Conservation (phyloP, 2,888 invertebrate genomes). For the Mechanitis mazaeus region DNA sequence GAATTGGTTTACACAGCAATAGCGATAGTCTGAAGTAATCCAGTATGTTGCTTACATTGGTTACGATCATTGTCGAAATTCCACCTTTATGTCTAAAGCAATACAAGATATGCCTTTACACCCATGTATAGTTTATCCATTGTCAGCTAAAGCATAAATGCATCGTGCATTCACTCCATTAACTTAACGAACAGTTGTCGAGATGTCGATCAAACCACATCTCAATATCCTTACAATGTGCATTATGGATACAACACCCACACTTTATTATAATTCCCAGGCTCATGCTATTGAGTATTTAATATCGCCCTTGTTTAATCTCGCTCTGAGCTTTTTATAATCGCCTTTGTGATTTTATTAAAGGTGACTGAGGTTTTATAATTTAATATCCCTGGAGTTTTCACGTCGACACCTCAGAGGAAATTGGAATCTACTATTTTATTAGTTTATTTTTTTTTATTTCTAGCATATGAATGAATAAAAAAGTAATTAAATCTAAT, state of each 20-base stretch:
- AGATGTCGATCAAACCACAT: constrained; percentile 73
- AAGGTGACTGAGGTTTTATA: constrained; percentile 19
- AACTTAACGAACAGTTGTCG: constrained; percentile 75
- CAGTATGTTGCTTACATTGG: too few relatives aligned
- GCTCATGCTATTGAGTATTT: constrained; percentile 46
- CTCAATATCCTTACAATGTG: constrained; percentile 58
- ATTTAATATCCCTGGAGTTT: constrained; percentile 21
- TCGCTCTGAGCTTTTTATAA: constrained; percentile 25
- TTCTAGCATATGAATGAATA: constrained; percentile 2
- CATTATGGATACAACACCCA: constrained; percentile 68
- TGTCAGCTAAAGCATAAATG: constrained; percentile 52
- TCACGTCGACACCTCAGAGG: constrained; percentile 9
- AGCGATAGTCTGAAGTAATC: constrained; percentile 32
- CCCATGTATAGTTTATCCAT: constrained; percentile 32
- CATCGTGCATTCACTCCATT: constrained; percentile 63
- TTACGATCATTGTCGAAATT: neutral
- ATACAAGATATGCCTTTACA: constrained; percentile 4
- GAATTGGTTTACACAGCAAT: constrained; percentile 30
- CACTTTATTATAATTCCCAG: constrained; percentile 56
- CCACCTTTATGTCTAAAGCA: neutral
- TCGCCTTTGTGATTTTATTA: constrained; percentile 24
- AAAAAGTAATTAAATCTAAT: neutral
- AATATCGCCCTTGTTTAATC: constrained; percentile 37
- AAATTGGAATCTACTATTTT: constrained; percentile 7
- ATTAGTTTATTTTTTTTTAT: neutral